A percentile compares a stretch with the other conserved stretches of the same genome.
Conservation (phyloP, 2,113 vertebrate genomes). For the Gila orcuttii region DNA sequence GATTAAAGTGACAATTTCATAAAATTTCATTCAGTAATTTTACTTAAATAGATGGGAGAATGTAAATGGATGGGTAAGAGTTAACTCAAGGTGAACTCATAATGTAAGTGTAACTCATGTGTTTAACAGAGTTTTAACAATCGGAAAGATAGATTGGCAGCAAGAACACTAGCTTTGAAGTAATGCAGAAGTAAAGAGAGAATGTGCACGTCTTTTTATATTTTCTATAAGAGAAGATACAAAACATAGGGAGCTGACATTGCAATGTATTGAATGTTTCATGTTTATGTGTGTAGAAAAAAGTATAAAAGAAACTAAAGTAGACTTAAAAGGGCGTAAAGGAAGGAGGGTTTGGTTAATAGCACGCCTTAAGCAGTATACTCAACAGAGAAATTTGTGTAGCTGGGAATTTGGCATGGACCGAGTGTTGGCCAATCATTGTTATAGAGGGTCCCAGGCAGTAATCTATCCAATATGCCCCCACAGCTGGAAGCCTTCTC, state of each 20-base stretch:
- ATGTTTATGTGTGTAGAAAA: neutral
- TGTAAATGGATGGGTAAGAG: neutral
- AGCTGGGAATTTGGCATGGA: conserved; percentile 9
- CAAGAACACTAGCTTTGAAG: neutral
- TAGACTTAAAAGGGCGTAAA: neutral
- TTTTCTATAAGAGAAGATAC: neutral
- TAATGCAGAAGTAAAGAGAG: neutral
- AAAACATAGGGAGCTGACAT: neutral
- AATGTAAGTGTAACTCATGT: neutral
- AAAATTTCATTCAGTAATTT: neutral
- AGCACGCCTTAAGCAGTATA: conserved; percentile 8
- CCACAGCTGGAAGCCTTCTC: conserved; percentile 39
- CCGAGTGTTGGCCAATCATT: neutral
- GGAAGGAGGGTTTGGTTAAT: neutral
- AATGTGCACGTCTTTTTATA: neutral
- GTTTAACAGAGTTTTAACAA: neutral
- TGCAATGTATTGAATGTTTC: neutral
- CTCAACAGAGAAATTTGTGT: neutral
- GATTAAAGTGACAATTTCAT: neutral
- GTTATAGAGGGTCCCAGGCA: conserved; percentile 16
- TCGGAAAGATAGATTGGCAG: neutral
- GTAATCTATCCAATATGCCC: conserved; percentile 33
- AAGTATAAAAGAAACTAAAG: neutral
- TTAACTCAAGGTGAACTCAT: neutral
- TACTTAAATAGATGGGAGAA: neutral